These are phyloP conservation scores for Geotrypetes seraphini DNA, from an alignment of 2,797 vertebrate genomes.

Conservation along the genomic window DNA sequence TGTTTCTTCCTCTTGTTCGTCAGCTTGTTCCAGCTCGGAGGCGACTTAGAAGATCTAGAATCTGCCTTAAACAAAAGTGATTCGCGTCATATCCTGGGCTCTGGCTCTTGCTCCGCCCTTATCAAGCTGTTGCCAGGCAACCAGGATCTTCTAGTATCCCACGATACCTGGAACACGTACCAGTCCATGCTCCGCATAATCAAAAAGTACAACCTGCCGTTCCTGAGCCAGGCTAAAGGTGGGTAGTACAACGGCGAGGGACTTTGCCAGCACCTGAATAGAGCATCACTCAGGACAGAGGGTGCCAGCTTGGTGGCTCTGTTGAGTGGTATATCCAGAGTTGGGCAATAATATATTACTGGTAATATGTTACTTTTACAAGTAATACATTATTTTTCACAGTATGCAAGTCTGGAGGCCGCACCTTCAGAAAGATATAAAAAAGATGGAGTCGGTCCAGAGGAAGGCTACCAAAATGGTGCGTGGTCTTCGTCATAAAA, in stretches of 20 bases:
- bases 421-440: too few species aligned
- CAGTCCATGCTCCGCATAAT: slow-evolving; percentile 84
- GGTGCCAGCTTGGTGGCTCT: too few species aligned
- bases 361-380: too few species aligned
- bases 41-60: slow-evolving; percentile 87
- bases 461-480: too few species aligned
- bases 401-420: too few species aligned
- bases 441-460: too few species aligned
- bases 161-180: slow-evolving; percentile 85
- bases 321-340: too few species aligned
- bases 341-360: too few species aligned
- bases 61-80: slow-evolving; percentile 71
- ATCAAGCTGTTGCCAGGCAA: slow-evolving; percentile 80
- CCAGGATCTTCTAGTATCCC: slow-evolving; percentile 78
- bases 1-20: background rate
- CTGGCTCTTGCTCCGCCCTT: slow-evolving; percentile 86
- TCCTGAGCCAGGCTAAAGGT: slow-evolving; percentile 57
- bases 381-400: too few species aligned
- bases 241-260: background rate
- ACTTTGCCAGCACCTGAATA: too few species aligned
- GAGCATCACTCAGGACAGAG: too few species aligned
- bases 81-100: slow-evolving; percentile 48
- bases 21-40: slow-evolving; percentile 80
- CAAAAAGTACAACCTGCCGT: slow-evolving; percentile 83
- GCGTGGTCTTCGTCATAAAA: too few species aligned